Base-by-base conservation (phyloP, 2,888 invertebrate species). In the Camptogramma bilineatum region DNA sequence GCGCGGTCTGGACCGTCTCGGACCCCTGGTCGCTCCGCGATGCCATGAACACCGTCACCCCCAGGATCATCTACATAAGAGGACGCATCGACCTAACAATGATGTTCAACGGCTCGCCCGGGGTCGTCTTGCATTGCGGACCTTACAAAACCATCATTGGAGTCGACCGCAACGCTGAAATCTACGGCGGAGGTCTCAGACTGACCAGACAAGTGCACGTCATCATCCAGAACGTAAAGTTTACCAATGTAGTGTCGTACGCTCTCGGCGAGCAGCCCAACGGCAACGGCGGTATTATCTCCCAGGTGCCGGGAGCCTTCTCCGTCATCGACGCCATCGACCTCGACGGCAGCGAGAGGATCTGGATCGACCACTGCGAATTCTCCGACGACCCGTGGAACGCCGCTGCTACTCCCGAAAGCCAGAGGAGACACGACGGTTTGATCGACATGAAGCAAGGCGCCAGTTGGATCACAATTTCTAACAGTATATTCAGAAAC, bases 321-420 rank as follows among this genome's bases (percentile, higher is more conserved):
- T 69, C 71, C 1, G 10, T 18, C 9, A 28, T 72, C 9, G 68
- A 68, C 39, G 48, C 42, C 0, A 21, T 72, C 13, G 68, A 44
- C 9, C 31, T 70, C 8, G 31, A 47, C 16, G 10, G 18, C 3
- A 50, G 52, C n/a, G 52, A 62, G 39, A 8, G 21, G 13, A 18
- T 64, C 9, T 64, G 59, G 64, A n/a, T 66, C 24, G 39, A 68
- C 48, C 67, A 66, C 39, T 67, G 67, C 19, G 70, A 72, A 31
- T 67, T 72, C 8, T 54, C 70, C 18, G 70, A 72, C 10, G 72
- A 72, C 18, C 70, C 68, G 1, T 72, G 72, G 70, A 51, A 52
- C 19, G 8, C 60, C n/a, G n/a, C 8, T 19, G 8, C 2, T 7
- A 19, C 17, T 0, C 44, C 59, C 1, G 61, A 16, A 0, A 31